Evolutionary conservation across 2,888 invertebrate genomes (phyloP), one percentile per base, ranked within the genome.

Genomic region (Sphaeridia pumilis): DNA sequence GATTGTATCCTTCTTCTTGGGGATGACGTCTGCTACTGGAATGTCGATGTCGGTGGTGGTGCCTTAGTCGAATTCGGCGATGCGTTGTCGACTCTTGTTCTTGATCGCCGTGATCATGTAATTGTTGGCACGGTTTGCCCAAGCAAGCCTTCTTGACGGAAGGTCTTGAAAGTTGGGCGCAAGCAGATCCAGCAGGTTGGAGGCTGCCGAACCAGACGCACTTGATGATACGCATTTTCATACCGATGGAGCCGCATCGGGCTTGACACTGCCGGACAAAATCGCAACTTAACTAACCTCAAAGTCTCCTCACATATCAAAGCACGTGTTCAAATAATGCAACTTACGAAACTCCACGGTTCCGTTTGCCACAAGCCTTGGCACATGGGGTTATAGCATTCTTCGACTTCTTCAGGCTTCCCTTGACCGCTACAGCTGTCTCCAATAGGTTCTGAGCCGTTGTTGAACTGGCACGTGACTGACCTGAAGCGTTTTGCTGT

Each of bases 351-450:
- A 36, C 89, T 89, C 95, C 95, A 95, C 53, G 86, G 80, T 7
- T 89, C 88, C 3, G 86, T 83, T 56, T 83, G 79, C 95, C 95
- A 97, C 47, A 83, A 81, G 0, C 92, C 86, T 66, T 80, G 82
- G 73, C 93, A 94, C n/a, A 81, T 80, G 59, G 82, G 78, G 67
- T 81, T 85, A 67, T 80, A 78, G 67, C 93, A 93, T 67, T 88
- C 83, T 67, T 83, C 82, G 27, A 80, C 78, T 64, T 82, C 81
- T 47, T 81, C 77, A 0, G 94, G 95, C 66, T 78, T 80, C 28
- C 78, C 77, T 57, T 78, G 75, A 60, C 79, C 78, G 65, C 84
- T 81, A 69, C 93, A 95, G n/a, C 73, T 68, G 56, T 74, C 78
- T 66, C 74, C 74, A n/a, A n/a, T n/a, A 2, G 51, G 47, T 60